Evolutionary conservation across 2,888 invertebrate species (phyloP).

Genomic region (Cerceris ruficornis): DNA sequence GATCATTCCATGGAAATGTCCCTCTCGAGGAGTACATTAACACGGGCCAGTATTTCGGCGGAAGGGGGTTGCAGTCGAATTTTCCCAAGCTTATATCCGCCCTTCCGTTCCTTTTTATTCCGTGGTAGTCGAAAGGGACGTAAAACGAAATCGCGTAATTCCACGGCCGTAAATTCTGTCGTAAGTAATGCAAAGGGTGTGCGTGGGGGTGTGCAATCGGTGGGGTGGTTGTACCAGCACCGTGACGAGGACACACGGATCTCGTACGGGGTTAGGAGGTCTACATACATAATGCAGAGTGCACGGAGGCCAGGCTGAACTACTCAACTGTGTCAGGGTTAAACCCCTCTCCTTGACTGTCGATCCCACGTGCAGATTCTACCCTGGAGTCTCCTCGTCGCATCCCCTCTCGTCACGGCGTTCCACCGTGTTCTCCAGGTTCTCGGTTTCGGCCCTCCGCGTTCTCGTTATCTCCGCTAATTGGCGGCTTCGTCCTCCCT

Average conservation of each 20-base stretch:
- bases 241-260: conserved; percentile 18
- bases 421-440: conserved; percentile 33
- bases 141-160: background rate
- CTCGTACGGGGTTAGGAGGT: conserved; percentile 68
- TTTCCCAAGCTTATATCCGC: too few species aligned
- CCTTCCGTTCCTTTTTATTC: background rate
- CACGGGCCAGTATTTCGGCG: too few species aligned
- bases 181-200: conserved; percentile 4
- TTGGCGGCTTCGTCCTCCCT: conserved; percentile 57
- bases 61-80: too few species aligned
- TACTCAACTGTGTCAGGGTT: conserved; percentile 79
- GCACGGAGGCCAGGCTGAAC: conserved; percentile 64
- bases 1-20: too few species aligned
- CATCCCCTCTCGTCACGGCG: background rate
- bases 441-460: conserved; percentile 30
- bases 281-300: conserved; percentile 75
- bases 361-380: conserved; percentile 59
- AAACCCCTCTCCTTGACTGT: conserved; percentile 46
- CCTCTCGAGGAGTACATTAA: too few species aligned
- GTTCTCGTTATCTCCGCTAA: conserved; percentile 71
- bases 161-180: background rate
- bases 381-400: conserved; percentile 12
- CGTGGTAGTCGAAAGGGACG: background rate
- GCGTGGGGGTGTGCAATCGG: background rate
- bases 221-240: conserved; percentile 20